Evolutionary conservation across 2,113 vertebrate genomes (phyloP), one percentile per base, ranked within the genome.

Genomic region (Coptodon bakossiorum): DNA sequence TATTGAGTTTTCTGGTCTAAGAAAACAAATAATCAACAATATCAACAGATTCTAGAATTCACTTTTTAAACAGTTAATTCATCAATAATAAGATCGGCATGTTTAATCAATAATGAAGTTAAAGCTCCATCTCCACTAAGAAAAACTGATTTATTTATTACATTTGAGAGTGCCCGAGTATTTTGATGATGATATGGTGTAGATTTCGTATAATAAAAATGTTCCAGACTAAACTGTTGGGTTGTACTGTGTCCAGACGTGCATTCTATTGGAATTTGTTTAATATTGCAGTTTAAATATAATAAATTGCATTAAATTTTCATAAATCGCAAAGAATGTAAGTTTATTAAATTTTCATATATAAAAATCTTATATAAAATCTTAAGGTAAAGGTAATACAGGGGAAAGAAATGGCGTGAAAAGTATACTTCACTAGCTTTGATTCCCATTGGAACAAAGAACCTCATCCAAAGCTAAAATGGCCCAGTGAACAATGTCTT

Each of bases 401-500:
- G 53, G 11, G 3, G 79, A 79, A 50, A n/a, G 53, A 31, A 29
- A 79, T 81, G 50, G 54, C 56, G 48, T 78, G 56, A 90, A 87
- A 91, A 85, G 48, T 83, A 22, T n/a, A n/a, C 53, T 73, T 89
- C 83, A 82, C 68, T 85, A 36, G 53, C 81, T 48, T 85, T 80
- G 43, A 57, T 81, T 88, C 82, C 89, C 79, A 88, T 13, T 43
- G 80, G 83, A 90, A 93, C 83, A 91, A 88, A 89, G 40, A 90
- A 52, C 78, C 83, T 89, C 86, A 59, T 92, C 84, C 84, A 82
- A 87, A 88, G 84, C 90, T 52, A 90, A 89, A 90, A 80, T 68
- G 86, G 90, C 80, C 78, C 86, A 84, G 61, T 90, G 90, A 95
- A 95, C 92, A 92, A 85, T 88, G 83, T 92, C 82, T 92, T 81